Evolutionary conservation across 2,797 vertebrate genomes (phyloP).

Genomic region (Aotus griseimembra): DNA sequence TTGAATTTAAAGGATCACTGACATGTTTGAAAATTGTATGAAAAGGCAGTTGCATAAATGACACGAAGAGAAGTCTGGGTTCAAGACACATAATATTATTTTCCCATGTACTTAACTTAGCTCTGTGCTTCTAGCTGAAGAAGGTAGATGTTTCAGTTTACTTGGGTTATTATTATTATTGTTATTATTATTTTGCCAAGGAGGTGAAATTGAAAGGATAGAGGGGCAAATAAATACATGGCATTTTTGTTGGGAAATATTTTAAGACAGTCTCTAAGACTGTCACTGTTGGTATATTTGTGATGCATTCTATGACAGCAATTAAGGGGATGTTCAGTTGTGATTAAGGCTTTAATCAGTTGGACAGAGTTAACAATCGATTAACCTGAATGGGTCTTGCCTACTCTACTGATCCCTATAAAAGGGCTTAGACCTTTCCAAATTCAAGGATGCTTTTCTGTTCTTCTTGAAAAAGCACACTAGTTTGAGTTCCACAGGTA

Average conservation of each 20-base stretch:
- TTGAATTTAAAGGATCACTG: not conserved
- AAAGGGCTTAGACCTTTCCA: not conserved
- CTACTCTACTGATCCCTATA: not conserved
- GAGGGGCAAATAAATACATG: not conserved
- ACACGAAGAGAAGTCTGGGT: not conserved
- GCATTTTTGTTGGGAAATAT: not conserved
- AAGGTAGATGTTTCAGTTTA: not conserved
- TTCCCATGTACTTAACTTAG: not conserved
- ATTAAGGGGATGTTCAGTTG: not conserved
- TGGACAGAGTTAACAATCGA: not conserved
- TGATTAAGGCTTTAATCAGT: not conserved
- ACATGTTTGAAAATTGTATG: not conserved
- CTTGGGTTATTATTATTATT: not conserved
- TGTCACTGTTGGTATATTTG: rapidly evolving
- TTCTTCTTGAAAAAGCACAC: not conserved
- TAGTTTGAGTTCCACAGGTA: not conserved
- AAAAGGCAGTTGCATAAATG: not conserved
- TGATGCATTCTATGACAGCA: not conserved
- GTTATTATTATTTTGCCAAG: not conserved
- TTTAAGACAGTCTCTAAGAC: not conserved
- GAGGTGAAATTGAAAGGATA: not conserved
- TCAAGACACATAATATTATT: not conserved
- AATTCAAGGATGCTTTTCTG: not conserved
- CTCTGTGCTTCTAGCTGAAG: not conserved
- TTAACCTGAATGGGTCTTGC: not conserved